A percentile compares a stretch with the other conserved stretches of the same genome.
These are phyloP conservation scores for Aricia artaxerxes DNA, from an alignment of 2,888 invertebrate species.

Conservation along the genomic window DNA sequence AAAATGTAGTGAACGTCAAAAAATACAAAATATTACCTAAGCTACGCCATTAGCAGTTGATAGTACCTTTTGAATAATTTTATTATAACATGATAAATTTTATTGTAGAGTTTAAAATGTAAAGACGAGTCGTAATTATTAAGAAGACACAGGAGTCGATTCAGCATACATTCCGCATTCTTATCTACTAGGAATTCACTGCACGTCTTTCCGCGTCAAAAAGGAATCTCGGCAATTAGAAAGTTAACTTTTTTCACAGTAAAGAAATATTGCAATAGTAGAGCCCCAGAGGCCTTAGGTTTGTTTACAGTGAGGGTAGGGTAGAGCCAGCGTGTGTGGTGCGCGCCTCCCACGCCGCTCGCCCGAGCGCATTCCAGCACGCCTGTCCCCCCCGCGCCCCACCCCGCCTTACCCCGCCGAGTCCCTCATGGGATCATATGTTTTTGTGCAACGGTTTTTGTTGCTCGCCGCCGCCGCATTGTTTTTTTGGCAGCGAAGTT, in stretches of 20 bases:
- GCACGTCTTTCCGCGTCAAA: neutral
- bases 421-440: constrained; percentile 79
- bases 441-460: constrained; percentile 81
- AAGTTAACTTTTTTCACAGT: neutral
- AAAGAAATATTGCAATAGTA: constrained; percentile 14
- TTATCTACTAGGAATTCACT: neutral
- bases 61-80: too few relatives aligned
- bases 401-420: constrained; percentile 55
- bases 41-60: too few relatives aligned
- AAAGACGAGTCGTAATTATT: too few relatives aligned
- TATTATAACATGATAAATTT: too few relatives aligned
- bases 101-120: too few relatives aligned
- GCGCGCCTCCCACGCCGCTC: constrained; percentile 78
- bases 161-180: neutral
- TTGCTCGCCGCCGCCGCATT: constrained; percentile 76
- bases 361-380: constrained; percentile 79
- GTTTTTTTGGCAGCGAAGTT: constrained; percentile 70
- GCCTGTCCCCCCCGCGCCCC: constrained; percentile 65
- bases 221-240: neutral
- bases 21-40: too few relatives aligned
- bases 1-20: too few relatives aligned
- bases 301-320: constrained; percentile 71
- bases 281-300: constrained; percentile 49
- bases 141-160: too few relatives aligned
- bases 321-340: constrained; percentile 63